Conservation (phyloP, 2,888 invertebrate genomes). For the Tenodera sinensis region DNA sequence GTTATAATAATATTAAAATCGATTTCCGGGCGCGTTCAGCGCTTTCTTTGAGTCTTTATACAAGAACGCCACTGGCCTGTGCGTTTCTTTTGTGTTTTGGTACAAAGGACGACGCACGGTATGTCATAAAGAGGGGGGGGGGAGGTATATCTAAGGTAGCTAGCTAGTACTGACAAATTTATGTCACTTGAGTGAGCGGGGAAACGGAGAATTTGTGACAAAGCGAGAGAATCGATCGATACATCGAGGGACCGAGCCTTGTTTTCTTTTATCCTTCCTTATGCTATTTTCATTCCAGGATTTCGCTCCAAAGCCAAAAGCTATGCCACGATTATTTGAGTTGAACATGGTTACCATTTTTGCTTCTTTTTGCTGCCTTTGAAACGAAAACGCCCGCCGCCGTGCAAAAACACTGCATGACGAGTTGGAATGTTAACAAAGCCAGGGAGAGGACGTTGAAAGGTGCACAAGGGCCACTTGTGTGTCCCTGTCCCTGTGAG, state of each 20-base stretch:
- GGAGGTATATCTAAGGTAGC: background rate
- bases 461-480: no score
- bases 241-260: background rate
- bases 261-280: background rate
- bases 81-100: background rate
- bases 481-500: no score
- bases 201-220: background rate
- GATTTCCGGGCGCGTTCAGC: no score
- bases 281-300: background rate
- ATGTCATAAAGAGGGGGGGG: background rate
- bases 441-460: background rate
- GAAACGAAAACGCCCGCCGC: background rate
- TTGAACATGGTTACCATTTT: background rate
- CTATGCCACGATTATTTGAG: background rate
- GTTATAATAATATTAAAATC: no score
- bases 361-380: background rate
- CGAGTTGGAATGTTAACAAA: background rate
- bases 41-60: no score
- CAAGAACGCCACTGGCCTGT: no score
- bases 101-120: background rate
- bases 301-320: background rate
- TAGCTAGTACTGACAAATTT: background rate
- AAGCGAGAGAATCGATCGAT: background rate
- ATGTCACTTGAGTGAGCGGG: background rate
- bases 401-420: no score